Percentiles rank a stretch among this genome's conserved stretches.
Evolutionary conservation across 2,113 vertebrate species (phyloP).

Genomic region (Micromys minutus): DNA sequence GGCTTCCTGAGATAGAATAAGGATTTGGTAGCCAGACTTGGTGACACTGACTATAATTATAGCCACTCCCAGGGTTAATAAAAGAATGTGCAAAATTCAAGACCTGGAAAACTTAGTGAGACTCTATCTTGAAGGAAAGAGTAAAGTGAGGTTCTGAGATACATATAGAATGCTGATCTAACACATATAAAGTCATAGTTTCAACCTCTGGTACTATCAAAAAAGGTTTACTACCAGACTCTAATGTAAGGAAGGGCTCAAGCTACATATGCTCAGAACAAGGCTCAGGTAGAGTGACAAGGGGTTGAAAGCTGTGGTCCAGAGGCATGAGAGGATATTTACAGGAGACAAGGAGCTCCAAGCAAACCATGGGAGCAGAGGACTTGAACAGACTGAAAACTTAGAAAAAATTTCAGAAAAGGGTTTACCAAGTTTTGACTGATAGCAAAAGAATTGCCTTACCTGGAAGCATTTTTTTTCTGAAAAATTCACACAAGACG

Average conservation of each 20-base stretch:
- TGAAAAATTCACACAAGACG: background rate
- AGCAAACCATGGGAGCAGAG: background rate
- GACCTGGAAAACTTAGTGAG: background rate
- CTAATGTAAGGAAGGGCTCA: no score
- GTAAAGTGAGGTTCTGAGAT: background rate
- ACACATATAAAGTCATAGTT: background rate
- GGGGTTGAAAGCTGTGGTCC: background rate
- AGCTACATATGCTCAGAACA: background rate
- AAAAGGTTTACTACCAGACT: accelerated
- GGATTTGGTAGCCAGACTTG: background rate
- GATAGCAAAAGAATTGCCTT: background rate
- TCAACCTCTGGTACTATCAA: background rate
- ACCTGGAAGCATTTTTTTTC: background rate
- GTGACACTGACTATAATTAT: no score
- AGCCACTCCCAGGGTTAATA: background rate
- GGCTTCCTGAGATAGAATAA: no score
- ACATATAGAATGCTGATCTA: background rate
- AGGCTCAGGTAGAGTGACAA: background rate
- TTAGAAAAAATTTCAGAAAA: background rate
- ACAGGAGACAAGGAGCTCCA: background rate
- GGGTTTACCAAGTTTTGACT: background rate
- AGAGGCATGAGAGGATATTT: background rate
- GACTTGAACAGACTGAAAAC: background rate
- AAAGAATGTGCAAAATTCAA: background rate
- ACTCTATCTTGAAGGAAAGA: background rate